A percentile compares a stretch with the other conserved stretches of the same genome.
Conservation (phyloP, 1,140 invertebrate genomes). For the Melanaphis sacchari region DNA sequence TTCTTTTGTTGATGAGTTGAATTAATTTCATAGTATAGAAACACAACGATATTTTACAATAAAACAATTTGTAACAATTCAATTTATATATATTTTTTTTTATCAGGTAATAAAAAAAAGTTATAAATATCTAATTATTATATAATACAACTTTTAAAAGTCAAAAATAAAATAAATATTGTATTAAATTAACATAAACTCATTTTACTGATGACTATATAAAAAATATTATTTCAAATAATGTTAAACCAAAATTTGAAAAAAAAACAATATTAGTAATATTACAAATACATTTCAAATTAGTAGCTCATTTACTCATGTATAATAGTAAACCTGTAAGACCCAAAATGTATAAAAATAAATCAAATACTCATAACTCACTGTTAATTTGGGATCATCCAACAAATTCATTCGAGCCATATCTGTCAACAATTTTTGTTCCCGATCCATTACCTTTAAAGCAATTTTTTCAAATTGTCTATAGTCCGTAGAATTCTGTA, state of each 20-base stretch:
- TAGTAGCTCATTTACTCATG: background rate
- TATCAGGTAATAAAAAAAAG: background rate
- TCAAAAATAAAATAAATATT: background rate
- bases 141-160: background rate
- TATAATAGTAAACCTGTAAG: background rate
- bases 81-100: too few species aligned
- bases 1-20: too few species aligned
- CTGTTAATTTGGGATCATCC: constrained; percentile 15
- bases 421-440: constrained; percentile 38
- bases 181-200: background rate
- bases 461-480: background rate
- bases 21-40: too few species aligned
- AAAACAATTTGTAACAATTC: too few species aligned
- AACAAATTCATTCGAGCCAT: constrained; percentile 34
- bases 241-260: background rate
- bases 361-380: background rate
- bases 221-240: background rate
- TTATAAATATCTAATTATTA: background rate
- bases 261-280: background rate
- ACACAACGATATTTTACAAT: too few species aligned
- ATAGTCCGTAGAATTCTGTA: background rate
- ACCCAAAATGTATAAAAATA: background rate
- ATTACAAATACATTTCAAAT: background rate
- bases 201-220: background rate
- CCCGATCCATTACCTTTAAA: background rate